A percentile compares a stretch with the other conserved stretches of the same genome.
Conservation (phyloP, 2,113 vertebrate species). For the Perca fluviatilis region DNA sequence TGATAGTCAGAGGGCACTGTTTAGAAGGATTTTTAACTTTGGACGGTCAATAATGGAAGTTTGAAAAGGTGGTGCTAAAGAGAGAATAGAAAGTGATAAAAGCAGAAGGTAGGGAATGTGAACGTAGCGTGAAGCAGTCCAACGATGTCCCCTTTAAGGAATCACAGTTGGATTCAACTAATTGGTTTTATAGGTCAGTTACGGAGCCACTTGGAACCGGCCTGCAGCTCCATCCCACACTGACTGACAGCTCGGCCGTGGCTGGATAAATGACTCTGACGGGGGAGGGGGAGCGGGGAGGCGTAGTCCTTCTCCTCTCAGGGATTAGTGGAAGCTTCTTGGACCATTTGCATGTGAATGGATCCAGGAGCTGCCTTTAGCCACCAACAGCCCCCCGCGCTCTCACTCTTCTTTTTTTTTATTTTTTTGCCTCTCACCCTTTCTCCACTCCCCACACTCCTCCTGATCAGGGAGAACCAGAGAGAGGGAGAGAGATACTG, state of each 20-base stretch:
- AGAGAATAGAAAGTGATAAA: not conserved
- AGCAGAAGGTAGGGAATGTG: no score
- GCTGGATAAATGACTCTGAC: conserved; percentile 61
- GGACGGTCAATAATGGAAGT: not conserved
- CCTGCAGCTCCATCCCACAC: conserved; percentile 4
- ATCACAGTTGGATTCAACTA: not conserved
- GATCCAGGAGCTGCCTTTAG: conserved; percentile 77
- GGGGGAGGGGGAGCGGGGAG: conserved; percentile 34
- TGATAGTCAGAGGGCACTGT: not conserved
- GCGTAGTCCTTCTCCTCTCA: conserved; percentile 63
- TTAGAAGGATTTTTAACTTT: not conserved
- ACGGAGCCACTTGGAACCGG: not conserved
- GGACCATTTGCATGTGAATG: conserved; percentile 86
- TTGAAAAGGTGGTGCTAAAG: not conserved
- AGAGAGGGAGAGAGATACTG: conserved; percentile 38
- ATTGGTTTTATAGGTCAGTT: conserved; percentile 52
- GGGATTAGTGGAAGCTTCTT: conserved; percentile 85
- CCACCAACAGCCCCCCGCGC: conserved; percentile 64
- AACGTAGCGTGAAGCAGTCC: not conserved
- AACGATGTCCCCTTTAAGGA: not conserved
- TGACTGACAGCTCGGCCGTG: conserved; percentile 45
- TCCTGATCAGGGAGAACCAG: conserved; percentile 57
- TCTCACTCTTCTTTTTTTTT: not conserved
- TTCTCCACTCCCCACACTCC: conserved; percentile 40
- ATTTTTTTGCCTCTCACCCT: conserved; percentile 25